phyloP scores from a whole-genome alignment of 2,113 vertebrate genomes.

The Planiliza haematocheilus region DNA sequence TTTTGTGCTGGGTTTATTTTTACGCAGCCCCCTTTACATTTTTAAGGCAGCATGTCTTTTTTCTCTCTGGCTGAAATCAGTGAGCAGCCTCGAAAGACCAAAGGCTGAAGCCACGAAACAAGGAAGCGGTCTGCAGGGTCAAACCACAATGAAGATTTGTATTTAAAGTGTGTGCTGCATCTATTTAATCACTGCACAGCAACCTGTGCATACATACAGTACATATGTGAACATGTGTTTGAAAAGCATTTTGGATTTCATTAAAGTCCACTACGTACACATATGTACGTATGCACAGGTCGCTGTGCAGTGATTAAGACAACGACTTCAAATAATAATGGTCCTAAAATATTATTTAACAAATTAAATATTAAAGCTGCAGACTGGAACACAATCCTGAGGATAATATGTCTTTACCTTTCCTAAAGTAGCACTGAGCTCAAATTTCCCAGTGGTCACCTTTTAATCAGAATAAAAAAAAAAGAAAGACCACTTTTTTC shows the following conservation, averaged over 20 bases:
- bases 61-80: constrained; percentile 17
- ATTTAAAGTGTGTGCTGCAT: not conserved
- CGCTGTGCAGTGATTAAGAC: not conserved
- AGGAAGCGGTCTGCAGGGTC: not conserved
- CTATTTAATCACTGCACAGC: not conserved
- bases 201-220: not conserved
- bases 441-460: too few relatives aligned
- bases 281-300: not conserved
- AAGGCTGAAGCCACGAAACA: not conserved
- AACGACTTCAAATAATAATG: too few relatives aligned
- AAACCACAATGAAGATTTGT: not conserved
- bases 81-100: constrained; percentile 6
- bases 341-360: too few relatives aligned
- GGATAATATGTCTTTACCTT: too few relatives aligned
- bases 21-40: constrained; percentile 25
- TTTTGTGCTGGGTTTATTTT: constrained; percentile 56
- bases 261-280: too few relatives aligned
- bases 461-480: too few relatives aligned
- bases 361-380: too few relatives aligned
- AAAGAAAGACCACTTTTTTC: too few relatives aligned
- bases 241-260: too few relatives aligned
- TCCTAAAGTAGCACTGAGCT: too few relatives aligned
- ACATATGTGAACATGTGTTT: too few relatives aligned
- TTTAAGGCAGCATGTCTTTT: constrained; percentile 24
- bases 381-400: too few relatives aligned